Percentiles rank a stretch among this genome's conserved stretches.
Conservation (phyloP, 2,888 invertebrate genomes). For the Dysmachus trigonus region DNA sequence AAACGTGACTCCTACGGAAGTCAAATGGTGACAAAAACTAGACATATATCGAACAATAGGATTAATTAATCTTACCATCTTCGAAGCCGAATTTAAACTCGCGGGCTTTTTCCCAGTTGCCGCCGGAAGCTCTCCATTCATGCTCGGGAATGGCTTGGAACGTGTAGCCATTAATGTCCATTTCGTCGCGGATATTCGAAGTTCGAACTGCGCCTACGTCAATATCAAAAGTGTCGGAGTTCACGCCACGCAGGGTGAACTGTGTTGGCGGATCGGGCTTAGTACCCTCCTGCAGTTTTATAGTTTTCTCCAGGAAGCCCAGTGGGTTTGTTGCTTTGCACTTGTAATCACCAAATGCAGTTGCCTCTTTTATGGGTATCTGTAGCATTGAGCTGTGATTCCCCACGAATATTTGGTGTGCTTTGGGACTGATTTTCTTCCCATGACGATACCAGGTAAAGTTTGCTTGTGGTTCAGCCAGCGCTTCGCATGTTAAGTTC, state of each 20-base stretch:
- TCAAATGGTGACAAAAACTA: neutral
- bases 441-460: constrained; percentile 66
- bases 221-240: constrained; percentile 64
- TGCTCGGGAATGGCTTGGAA: constrained; percentile 61
- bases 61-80: constrained; percentile 58
- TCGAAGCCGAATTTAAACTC: constrained; percentile 61
- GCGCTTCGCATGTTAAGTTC: constrained; percentile 69
- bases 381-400: constrained; percentile 60
- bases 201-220: constrained; percentile 60
- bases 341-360: constrained; percentile 66
- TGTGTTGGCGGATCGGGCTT: constrained; percentile 67
- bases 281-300: constrained; percentile 66
- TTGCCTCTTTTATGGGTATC: constrained; percentile 57
- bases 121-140: constrained; percentile 60
- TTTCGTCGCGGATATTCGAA: constrained; percentile 56
- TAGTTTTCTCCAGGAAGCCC: constrained; percentile 66
- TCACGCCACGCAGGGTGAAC: constrained; percentile 61
- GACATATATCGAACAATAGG: neutral
- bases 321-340: constrained; percentile 67
- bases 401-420: constrained; percentile 58
- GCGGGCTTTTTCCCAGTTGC: constrained; percentile 63
- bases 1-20: constrained; percentile 65
- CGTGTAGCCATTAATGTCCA: constrained; percentile 63
- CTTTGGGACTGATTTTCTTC: constrained; percentile 58
- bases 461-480: constrained; percentile 68